Percentiles rank a stretch among this genome's conserved stretches.
phyloP scores from a whole-genome alignment of 2,888 invertebrate species.

The Lithosia quadra region DNA sequence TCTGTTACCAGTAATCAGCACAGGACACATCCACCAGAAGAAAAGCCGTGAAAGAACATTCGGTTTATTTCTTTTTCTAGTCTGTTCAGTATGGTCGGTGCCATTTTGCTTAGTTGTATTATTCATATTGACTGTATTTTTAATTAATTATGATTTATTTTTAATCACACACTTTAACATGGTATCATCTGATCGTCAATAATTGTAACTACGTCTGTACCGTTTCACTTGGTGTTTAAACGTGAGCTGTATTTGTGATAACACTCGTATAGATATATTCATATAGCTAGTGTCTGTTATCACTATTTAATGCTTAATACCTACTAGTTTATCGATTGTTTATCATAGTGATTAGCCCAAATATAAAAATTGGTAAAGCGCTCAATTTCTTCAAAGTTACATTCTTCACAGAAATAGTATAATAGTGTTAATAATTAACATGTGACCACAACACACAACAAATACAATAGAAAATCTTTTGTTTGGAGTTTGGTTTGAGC shows the following conservation, averaged over 20 bases:
- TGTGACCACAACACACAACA: neutral
- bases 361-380: constrained; percentile 13
- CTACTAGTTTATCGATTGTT: constrained; percentile 30
- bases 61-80: constrained; percentile 65
- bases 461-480: neutral
- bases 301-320: constrained; percentile 32
- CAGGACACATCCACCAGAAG: constrained; percentile 82
- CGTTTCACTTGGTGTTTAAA: constrained; percentile 10
- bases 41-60: constrained; percentile 75
- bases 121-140: constrained; percentile 23
- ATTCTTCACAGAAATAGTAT: neutral
- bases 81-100: constrained; percentile 22
- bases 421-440: neutral
- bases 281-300: constrained; percentile 27
- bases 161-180: constrained; percentile 26
- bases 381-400: neutral
- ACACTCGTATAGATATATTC: constrained; percentile 46
- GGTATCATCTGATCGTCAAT: constrained; percentile 21
- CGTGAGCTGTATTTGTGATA: constrained; percentile 39
- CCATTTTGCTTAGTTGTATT: constrained; percentile 27
- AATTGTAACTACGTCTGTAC: constrained; percentile 34
- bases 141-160: constrained; percentile 11
- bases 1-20: constrained; percentile 84
- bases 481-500: neutral
- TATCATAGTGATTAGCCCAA: constrained; percentile 41